Percentiles rank a stretch among this genome's conserved stretches.
Evolutionary conservation across 1,140 invertebrate species (phyloP).

Genomic region (Cotesia chilonis): DNA sequence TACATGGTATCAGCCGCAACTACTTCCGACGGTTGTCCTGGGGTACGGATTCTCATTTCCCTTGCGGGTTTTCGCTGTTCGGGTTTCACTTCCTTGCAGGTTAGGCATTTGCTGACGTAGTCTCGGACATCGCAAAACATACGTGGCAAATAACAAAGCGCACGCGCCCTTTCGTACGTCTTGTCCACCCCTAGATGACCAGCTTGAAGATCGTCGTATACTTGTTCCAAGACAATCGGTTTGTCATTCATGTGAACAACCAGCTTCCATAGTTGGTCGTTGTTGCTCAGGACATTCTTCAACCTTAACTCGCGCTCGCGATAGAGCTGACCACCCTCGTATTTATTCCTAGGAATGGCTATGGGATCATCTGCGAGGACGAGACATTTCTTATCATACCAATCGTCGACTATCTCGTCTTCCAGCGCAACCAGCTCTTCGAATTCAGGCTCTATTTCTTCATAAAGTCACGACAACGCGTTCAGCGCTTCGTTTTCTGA

Average conservation of each 20-base stretch:
- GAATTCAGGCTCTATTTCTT: too few relatives aligned
- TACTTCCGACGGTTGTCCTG: neutral
- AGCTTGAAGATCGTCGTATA: neutral
- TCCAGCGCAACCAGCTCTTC: too few relatives aligned
- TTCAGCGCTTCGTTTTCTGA: too few relatives aligned
- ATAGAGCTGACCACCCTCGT: too few relatives aligned
- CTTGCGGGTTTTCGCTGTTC: slow-evolving; percentile 6
- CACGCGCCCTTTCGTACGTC: neutral
- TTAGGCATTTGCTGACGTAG: slow-evolving; percentile 21
- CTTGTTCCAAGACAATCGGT: neutral
- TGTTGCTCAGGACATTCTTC: neutral
- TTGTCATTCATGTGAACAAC: neutral
- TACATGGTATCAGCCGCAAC: slow-evolving; percentile 26
- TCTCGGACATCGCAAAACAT: slow-evolving; percentile 24
- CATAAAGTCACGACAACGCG: too few relatives aligned
- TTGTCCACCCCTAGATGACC: neutral
- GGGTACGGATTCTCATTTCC: neutral
- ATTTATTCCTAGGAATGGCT: too few relatives aligned
- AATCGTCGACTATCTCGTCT: neutral
- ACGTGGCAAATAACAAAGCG: slow-evolving; percentile 15
- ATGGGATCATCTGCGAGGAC: neutral
- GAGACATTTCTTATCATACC: neutral
- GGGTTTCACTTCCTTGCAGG: slow-evolving; percentile 15
- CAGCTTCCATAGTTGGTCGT: neutral
- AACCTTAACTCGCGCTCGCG: too few relatives aligned